These are phyloP conservation scores for Andrena dorsata DNA, from an alignment of 2,888 invertebrate species.

Conservation along the genomic window DNA sequence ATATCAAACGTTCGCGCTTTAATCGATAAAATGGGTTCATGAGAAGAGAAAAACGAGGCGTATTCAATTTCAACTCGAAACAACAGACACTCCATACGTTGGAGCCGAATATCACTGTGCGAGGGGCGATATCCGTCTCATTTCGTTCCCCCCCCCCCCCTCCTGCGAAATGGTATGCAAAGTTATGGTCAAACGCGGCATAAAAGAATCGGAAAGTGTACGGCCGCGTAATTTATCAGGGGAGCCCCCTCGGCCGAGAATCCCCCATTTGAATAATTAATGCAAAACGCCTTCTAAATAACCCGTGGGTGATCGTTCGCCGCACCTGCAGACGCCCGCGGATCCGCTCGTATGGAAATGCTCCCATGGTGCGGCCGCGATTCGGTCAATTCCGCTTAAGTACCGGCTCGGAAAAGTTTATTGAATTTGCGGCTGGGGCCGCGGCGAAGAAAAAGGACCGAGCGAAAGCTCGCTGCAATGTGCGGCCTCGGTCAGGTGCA, in stretches of 20 bases:
- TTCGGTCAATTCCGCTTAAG: constrained; percentile 80
- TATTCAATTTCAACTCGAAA: background rate
- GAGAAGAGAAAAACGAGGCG: background rate
- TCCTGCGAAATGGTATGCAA: constrained; percentile 29
- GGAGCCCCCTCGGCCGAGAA: constrained; percentile 24
- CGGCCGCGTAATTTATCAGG: constrained; percentile 42
- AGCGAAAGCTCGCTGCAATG: constrained; percentile 43
- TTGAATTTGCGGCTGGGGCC: constrained; percentile 72
- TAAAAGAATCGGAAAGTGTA: constrained; percentile 39
- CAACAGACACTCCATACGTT: background rate
- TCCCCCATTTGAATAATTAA: constrained; percentile 83
- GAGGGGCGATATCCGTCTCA: constrained; percentile 2
- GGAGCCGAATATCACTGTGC: constrained; percentile 5
- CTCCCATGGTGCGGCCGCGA: constrained; percentile 77
- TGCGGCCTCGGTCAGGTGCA: constrained; percentile 37
- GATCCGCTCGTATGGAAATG: constrained; percentile 69
- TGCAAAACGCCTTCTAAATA: constrained; percentile 84
- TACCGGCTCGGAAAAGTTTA: constrained; percentile 74
- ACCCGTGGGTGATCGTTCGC: constrained; percentile 78
- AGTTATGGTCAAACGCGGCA: constrained; percentile 19
- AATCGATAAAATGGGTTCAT: background rate
- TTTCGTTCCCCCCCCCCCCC: background rate
- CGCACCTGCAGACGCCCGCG: constrained; percentile 78
- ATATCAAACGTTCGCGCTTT: too few relatives aligned
- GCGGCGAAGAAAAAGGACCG: constrained; percentile 43